Evolutionary conservation across 2,797 vertebrate species (phyloP).

Genomic region (Sebastes trivittatus): DNA sequence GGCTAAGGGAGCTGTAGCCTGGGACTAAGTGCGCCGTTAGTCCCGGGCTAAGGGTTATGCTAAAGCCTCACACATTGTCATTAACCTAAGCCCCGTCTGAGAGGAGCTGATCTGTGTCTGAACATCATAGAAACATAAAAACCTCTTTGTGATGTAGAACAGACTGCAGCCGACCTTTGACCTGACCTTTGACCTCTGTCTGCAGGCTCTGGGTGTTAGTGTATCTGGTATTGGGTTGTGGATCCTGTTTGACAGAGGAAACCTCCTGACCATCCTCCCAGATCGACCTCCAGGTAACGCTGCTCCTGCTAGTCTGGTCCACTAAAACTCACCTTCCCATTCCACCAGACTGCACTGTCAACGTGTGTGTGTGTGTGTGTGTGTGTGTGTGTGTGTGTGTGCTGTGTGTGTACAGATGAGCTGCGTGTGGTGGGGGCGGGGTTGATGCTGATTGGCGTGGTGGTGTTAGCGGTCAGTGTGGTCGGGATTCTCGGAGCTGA

Average conservation of each 20-base stretch:
- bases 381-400: background rate
- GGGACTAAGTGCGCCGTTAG: too few species aligned
- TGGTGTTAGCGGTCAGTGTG: conserved; percentile 53
- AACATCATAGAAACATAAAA: too few species aligned
- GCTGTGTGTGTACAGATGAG: conserved; percentile 19
- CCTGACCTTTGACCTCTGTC: conserved; percentile 13
- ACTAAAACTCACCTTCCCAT: background rate
- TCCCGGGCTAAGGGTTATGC: too few species aligned
- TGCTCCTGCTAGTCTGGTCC: background rate
- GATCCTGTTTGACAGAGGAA: conserved; percentile 72
- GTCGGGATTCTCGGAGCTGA: conserved; percentile 58
- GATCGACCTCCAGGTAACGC: conserved; percentile 52
- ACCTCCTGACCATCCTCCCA: conserved; percentile 45
- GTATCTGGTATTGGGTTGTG: conserved; percentile 63
- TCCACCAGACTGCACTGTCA: background rate
- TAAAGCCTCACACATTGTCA: too few species aligned
- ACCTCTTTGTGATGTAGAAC: background rate
- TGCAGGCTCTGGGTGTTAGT: conserved; percentile 73
- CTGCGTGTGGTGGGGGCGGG: conserved; percentile 58
- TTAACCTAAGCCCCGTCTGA: too few species aligned
- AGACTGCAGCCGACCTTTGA: background rate
- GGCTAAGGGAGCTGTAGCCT: background rate
- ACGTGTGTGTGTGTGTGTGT: conserved; percentile 5
- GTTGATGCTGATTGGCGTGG: conserved; percentile 66
- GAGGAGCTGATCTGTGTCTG: too few species aligned